Evolutionary conservation across 1,140 invertebrate species (phyloP).

Genomic region (Parasteatoda tepidariorum): DNA sequence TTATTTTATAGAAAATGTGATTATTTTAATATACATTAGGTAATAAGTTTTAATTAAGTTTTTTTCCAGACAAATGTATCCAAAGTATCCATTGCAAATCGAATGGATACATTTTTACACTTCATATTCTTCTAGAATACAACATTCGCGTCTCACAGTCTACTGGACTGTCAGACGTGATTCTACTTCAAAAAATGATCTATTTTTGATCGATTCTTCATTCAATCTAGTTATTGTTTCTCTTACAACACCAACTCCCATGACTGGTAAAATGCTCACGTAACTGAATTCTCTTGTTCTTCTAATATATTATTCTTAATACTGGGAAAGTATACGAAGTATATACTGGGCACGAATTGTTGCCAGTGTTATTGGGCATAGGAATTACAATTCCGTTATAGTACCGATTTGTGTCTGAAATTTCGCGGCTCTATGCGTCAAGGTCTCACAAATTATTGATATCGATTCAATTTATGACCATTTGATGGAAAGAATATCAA

Average conservation of each 20-base stretch:
- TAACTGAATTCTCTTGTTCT: neutral
- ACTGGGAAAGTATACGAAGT: neutral
- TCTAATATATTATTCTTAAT: slow-evolving; percentile 11
- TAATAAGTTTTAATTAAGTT: too few relatives aligned
- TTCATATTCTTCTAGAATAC: neutral
- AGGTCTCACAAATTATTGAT: slow-evolving; percentile 15
- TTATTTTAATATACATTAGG: too few relatives aligned
- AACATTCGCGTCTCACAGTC: neutral
- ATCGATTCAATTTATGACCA: slow-evolving; percentile 21
- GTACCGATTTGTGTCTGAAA: slow-evolving; percentile 14
- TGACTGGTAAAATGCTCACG: slow-evolving; percentile 18
- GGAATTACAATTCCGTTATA: slow-evolving; percentile 27
- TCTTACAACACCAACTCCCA: neutral
- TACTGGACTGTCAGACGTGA: neutral
- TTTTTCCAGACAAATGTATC: too few relatives aligned
- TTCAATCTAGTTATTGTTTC: neutral
- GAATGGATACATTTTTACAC: neutral
- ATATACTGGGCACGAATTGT: neutral
- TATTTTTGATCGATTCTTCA: neutral
- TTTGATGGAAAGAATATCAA: too few relatives aligned
- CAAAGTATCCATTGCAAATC: too few relatives aligned
- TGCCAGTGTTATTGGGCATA: slow-evolving; percentile 8
- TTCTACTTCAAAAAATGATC: neutral
- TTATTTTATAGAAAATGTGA: too few relatives aligned
- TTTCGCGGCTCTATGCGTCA: neutral